phyloP scores from a whole-genome alignment of 30 jellyfish, hydroid and myxozoan species.

The Aurelia aurita region DNA sequence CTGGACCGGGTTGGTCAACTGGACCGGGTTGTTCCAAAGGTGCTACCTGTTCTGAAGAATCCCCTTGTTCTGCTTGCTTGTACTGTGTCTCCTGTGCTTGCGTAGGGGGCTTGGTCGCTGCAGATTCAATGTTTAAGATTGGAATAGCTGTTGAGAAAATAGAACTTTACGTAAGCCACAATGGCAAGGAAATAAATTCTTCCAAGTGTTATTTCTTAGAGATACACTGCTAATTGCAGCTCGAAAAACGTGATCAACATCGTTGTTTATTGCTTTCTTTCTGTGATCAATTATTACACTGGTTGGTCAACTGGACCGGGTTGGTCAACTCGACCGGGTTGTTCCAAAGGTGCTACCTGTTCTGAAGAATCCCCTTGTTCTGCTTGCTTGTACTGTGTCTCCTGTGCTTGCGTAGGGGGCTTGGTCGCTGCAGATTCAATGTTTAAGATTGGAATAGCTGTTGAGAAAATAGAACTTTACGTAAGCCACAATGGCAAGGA shows the following conservation, averaged over 20 bases:
- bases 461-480: background rate
- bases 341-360: background rate
- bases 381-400: constrained; percentile 6
- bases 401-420: constrained; percentile 4
- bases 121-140: constrained; percentile 26
- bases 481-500: too few species aligned
- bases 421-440: constrained; percentile 29
- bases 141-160: constrained; percentile 9
- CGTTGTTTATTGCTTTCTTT: background rate
- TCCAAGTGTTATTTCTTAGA: too few species aligned
- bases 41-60: background rate
- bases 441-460: constrained; percentile 34
- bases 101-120: constrained; percentile 23
- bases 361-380: constrained; percentile 7
- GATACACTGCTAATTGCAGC: too few species aligned
- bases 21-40: constrained; percentile 9
- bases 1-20: background rate
- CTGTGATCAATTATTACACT: too few species aligned
- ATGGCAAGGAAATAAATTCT: too few species aligned
- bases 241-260: too few species aligned
- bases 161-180: background rate
- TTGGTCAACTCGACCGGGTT: background rate
- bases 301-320: background rate
- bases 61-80: constrained; percentile 21
- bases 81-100: background rate